Evolutionary conservation across 2,797 vertebrate species (phyloP).

Genomic region (Netta rufina): DNA sequence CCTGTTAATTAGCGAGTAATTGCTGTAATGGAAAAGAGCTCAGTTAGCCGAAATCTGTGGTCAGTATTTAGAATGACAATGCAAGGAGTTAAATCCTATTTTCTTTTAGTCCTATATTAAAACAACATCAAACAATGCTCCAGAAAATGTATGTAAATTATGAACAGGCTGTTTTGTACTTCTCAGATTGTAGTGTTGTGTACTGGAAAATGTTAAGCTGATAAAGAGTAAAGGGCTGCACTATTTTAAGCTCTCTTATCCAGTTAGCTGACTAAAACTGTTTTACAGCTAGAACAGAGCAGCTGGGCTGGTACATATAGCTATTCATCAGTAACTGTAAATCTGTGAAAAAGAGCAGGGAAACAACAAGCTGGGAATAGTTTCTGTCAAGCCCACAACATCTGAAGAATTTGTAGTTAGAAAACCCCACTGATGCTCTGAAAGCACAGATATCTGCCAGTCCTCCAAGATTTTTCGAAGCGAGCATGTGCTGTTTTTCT

Average conservation of each 20-base stretch:
- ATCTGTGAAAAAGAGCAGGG: slow-evolving; percentile 59
- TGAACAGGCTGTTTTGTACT: slow-evolving; percentile 14
- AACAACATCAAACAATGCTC: not conserved
- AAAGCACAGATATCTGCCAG: slow-evolving; percentile 62
- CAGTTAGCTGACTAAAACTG: slow-evolving; percentile 74
- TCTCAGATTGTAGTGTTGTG: slow-evolving; percentile 32
- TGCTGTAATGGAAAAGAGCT: not conserved
- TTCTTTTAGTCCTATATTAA: not conserved
- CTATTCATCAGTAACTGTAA: slow-evolving; percentile 52
- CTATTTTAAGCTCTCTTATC: slow-evolving; percentile 77
- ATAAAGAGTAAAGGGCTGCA: slow-evolving; percentile 70
- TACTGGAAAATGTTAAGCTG: slow-evolving; percentile 75
- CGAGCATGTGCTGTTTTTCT: slow-evolving; percentile 72
- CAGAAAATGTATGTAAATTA: not conserved
- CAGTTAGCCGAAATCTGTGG: not conserved
- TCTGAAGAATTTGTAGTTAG: slow-evolving; percentile 65
- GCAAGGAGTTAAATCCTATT: slow-evolving; percentile 30
- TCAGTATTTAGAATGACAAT: not conserved
- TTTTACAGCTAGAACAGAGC: slow-evolving; percentile 67
- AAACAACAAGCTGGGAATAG: slow-evolving; percentile 61
- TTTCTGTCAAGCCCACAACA: slow-evolving; percentile 56
- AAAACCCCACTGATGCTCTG: slow-evolving; percentile 53
- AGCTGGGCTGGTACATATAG: slow-evolving; percentile 61
- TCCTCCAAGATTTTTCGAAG: slow-evolving; percentile 47
- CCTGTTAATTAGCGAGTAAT: slow-evolving; percentile 20